Evolutionary conservation across 2,888 invertebrate species (phyloP).

Genomic region (Chydorus sphaericus): DNA sequence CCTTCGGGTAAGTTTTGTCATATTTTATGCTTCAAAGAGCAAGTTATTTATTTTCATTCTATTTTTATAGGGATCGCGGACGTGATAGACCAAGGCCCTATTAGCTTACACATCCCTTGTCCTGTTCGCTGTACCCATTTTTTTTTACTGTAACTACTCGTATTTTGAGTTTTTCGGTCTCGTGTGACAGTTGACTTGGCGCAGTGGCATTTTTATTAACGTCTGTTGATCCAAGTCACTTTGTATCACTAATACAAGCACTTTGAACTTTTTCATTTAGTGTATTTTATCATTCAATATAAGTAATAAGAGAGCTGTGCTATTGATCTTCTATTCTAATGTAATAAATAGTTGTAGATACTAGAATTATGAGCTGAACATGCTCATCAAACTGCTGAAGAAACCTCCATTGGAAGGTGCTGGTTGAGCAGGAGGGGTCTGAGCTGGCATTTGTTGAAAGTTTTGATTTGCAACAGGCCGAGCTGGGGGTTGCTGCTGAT

Average conservation of each 20-base stretch:
- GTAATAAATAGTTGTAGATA: too few species aligned
- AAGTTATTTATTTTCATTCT: neutral
- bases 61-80: slow-evolving; percentile 21
- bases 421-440: neutral
- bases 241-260: slow-evolving; percentile 1
- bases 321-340: too few species aligned
- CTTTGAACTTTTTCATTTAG: neutral
- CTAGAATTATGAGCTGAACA: too few species aligned
- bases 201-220: neutral
- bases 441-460: neutral
- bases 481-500: neutral
- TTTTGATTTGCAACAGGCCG: neutral
- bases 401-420: neutral
- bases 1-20: slow-evolving; percentile 22
- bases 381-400: slow-evolving; percentile 10
- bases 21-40: slow-evolving; percentile 7
- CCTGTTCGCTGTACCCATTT: neutral
- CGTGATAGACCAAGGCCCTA: slow-evolving; percentile 25
- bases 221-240: neutral
- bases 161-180: slow-evolving; percentile 5
- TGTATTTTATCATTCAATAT: neutral
- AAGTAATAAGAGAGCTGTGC: neutral
- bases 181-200: slow-evolving; percentile 3
- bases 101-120: slow-evolving; percentile 17
- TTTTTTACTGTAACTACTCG: slow-evolving; percentile 7